Percentiles rank a stretch among this genome's conserved stretches.
Evolutionary conservation across 2,113 vertebrate genomes (phyloP).

Genomic region (Mobula hypostoma): DNA sequence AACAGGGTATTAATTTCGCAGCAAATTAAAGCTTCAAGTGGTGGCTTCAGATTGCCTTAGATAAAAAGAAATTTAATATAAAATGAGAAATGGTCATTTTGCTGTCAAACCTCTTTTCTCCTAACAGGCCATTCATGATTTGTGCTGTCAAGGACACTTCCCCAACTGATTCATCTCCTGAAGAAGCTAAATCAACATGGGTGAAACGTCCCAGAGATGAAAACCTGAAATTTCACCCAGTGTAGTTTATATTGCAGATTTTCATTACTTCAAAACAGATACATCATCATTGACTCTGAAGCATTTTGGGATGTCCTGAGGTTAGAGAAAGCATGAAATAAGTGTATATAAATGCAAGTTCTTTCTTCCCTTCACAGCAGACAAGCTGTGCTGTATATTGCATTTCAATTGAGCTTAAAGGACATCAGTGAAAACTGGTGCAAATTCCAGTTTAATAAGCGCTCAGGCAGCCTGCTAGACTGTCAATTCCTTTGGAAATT

Average conservation of each 20-base stretch:
- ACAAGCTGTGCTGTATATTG: background rate
- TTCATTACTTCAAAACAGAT: constrained; percentile 30
- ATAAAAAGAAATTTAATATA: background rate
- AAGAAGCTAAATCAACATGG: constrained; percentile 17
- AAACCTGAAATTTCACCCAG: constrained; percentile 16
- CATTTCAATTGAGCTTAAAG: background rate
- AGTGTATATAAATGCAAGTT: background rate
- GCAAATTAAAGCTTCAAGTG: background rate
- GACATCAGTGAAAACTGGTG: constrained; percentile 1
- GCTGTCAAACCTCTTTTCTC: background rate
- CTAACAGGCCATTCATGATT: constrained; percentile 19
- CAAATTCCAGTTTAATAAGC: constrained; percentile 1
- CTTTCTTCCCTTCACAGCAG: background rate
- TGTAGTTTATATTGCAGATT: background rate
- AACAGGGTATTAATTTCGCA: background rate
- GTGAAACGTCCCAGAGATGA: constrained; percentile 6
- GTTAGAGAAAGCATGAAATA: background rate
- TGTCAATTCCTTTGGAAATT: background rate
- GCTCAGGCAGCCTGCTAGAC: background rate
- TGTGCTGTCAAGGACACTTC: background rate
- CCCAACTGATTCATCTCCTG: constrained; percentile 25
- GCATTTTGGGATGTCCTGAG: constrained; percentile 12
- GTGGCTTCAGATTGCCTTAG: background rate
- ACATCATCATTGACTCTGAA: constrained; percentile 18
- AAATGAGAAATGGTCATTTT: constrained; percentile 12